Evolutionary conservation across 1,140 invertebrate genomes (phyloP).

Genomic region (Drosophila pseudoobscura): DNA sequence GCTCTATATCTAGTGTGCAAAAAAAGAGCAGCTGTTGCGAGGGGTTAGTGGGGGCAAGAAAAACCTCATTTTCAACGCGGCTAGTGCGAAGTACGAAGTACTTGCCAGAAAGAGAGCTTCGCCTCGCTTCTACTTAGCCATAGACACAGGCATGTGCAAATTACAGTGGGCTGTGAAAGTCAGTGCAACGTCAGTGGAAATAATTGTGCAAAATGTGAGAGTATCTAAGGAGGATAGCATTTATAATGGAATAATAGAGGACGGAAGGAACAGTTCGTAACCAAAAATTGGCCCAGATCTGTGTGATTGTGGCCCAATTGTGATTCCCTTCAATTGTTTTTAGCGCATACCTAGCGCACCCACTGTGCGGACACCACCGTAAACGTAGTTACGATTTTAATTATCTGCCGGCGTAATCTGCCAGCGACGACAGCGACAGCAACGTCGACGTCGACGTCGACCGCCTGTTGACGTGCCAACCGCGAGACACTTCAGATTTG

Average conservation of each 20-base stretch:
- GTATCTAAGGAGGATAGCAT: not conserved
- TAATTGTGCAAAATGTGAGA: conserved; percentile 20
- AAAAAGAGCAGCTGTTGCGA: conserved; percentile 26
- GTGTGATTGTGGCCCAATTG: not conserved
- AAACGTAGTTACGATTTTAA: conserved; percentile 79
- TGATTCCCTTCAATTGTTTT: not conserved
- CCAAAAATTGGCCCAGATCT: conserved; percentile 4
- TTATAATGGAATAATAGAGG: not conserved
- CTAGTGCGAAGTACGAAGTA: conserved; percentile 70
- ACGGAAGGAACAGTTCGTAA: not conserved
- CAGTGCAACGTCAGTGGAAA: conserved; percentile 31
- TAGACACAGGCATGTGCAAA: conserved; percentile 47
- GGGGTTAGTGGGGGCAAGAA: conserved; percentile 13
- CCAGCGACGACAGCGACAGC: conserved; percentile 19
- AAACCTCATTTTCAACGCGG: conserved; percentile 67
- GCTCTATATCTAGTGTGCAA: conserved; percentile 61
- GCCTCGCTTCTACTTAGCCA: conserved; percentile 68
- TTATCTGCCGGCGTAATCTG: conserved; percentile 79
- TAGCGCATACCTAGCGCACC: conserved; percentile 23
- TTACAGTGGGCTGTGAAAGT: conserved; percentile 41
- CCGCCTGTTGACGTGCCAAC: conserved; percentile 64
- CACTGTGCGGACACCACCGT: conserved; percentile 32
- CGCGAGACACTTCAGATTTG: conserved; percentile 60
- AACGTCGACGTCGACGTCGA: not conserved
- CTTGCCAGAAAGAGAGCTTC: conserved; percentile 35